Evolutionary conservation across 2,888 invertebrate species (phyloP), one percentile per base, ranked within the genome.

Genomic region (Scaptodrosophila latifasciaeformis): DNA sequence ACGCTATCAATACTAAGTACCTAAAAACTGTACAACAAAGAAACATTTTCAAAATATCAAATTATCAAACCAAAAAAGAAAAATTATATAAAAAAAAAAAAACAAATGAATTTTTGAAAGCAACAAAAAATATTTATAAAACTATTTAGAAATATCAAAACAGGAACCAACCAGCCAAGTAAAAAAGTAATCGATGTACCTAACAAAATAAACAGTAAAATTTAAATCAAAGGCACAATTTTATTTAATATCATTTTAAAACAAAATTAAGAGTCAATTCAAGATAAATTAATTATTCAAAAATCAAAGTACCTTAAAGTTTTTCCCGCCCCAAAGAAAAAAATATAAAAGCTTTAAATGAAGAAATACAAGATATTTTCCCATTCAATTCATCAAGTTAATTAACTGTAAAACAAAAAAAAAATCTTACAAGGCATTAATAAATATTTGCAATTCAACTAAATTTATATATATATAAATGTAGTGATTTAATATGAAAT

Each of bases 81-180:
- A 54, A 60, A 35, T 44, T 61, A 61, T 54, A 54, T 60, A 48
- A 49, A 27, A 27, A 27, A 18, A 40, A 37, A 53, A 34, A 40
- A 19, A 46, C 44, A 40, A 29, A 51, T 49, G 19, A 49, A 57
- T 42, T 58, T 53, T 29, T 60, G 24, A 54, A 67, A 65, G 15
- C n/a, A 44, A 29, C 15, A 44, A 18, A 6, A 37, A 44, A 44
- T 15, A 29, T n/a, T 55, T 56, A 63, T 44, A 65, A 59, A 51
- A 21, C 52, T 37, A 57, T 35, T 54, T 37, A 37, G 10, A 37
- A 44, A 44, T 24, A 24, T 24, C 24, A 24, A 24, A 78, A 67
- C 67, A 65, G 76, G 78, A 72, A 78, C 68, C 78, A 78, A 71
- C 48, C 71, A 70, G 71, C 79, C 74, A 74, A 78, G 76, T 75